A percentile compares a stretch with the other conserved stretches of the same genome.
These are phyloP conservation scores for Napeogenes inachia DNA, from an alignment of 2,888 invertebrate species.

Conservation along the genomic window DNA sequence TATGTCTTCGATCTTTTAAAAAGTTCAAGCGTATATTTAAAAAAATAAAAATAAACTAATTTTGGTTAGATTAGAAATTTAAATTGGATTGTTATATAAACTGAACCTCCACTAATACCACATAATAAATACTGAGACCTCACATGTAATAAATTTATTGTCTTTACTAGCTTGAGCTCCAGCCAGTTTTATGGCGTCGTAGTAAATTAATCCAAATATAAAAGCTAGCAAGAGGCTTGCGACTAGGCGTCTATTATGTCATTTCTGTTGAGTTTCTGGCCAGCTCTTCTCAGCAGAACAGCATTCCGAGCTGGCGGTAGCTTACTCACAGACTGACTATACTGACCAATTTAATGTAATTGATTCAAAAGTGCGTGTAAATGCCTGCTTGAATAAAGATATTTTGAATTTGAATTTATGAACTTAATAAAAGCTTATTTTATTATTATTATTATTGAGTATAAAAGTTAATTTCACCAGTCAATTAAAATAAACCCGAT, in stretches of 20 bases:
- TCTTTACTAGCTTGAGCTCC: not conserved
- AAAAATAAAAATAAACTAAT: not conserved
- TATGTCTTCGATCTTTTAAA: not conserved
- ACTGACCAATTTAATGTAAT: too few species aligned
- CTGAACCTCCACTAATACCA: not conserved
- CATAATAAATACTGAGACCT: slow-evolving; percentile 5
- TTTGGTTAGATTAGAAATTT: not conserved
- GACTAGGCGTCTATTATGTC: not conserved
- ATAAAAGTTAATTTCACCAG: slow-evolving; percentile 13
- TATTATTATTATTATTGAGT: slow-evolving; percentile 8
- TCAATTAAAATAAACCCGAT: slow-evolving; percentile 26
- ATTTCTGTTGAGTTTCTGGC: too few species aligned
- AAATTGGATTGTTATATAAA: too few species aligned
- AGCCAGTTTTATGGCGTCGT: slow-evolving; percentile 2
- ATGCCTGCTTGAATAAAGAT: too few species aligned
- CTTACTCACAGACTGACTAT: too few species aligned
- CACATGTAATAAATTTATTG: slow-evolving; percentile 6
- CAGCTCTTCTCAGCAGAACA: too few species aligned
- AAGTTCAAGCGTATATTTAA: not conserved
- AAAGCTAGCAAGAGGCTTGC: slow-evolving; percentile 1
- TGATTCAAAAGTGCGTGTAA: too few species aligned
- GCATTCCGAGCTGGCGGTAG: too few species aligned
- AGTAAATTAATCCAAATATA: slow-evolving; percentile 4
- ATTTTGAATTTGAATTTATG: not conserved
- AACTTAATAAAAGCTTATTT: not conserved